Conservation (phyloP, 2,797 vertebrate genomes). For the Echiichthys vipera region DNA sequence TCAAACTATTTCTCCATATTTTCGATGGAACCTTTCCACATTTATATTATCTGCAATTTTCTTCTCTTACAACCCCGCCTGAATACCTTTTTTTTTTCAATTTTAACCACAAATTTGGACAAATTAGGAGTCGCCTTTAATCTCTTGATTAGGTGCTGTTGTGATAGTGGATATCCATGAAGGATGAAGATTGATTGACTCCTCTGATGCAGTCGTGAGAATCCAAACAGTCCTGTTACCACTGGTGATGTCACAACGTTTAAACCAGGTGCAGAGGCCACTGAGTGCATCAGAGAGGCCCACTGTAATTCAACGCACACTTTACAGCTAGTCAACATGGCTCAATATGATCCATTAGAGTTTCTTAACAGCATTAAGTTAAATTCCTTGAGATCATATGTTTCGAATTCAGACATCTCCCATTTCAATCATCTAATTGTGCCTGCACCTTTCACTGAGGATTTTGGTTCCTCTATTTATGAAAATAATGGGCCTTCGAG, state of each 20-base stretch:
- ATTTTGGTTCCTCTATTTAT: constrained; percentile 75
- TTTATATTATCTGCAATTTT: constrained; percentile 71
- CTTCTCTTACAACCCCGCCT: constrained; percentile 19
- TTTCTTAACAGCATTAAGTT: constrained; percentile 73
- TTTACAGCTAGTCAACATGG: constrained; percentile 72
- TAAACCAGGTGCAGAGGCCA: constrained; percentile 76
- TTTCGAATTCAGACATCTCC: constrained; percentile 78
- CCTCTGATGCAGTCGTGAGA: constrained; percentile 62
- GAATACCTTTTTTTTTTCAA: constrained; percentile 14
- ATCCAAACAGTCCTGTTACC: constrained; percentile 76
- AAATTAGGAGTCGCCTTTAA: constrained; percentile 77
- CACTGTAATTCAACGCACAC: constrained; percentile 71
- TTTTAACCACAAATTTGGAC: constrained; percentile 67
- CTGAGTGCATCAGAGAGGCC: constrained; percentile 70
- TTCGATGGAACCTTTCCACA: constrained; percentile 68
- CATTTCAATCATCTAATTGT: constrained; percentile 80
- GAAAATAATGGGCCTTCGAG: constrained; percentile 76
- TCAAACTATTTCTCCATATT: constrained; percentile 72
- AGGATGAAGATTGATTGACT: constrained; percentile 79
- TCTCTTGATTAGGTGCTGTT: constrained; percentile 77
- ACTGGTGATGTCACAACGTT: constrained; percentile 74
- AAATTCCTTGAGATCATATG: constrained; percentile 77
- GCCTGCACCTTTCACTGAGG: constrained; percentile 70
- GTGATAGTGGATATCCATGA: constrained; percentile 74
- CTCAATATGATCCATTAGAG: constrained; percentile 64